Base-by-base conservation (phyloP, 2,113 vertebrate species). In the Cyrtonyx montezumae region DNA sequence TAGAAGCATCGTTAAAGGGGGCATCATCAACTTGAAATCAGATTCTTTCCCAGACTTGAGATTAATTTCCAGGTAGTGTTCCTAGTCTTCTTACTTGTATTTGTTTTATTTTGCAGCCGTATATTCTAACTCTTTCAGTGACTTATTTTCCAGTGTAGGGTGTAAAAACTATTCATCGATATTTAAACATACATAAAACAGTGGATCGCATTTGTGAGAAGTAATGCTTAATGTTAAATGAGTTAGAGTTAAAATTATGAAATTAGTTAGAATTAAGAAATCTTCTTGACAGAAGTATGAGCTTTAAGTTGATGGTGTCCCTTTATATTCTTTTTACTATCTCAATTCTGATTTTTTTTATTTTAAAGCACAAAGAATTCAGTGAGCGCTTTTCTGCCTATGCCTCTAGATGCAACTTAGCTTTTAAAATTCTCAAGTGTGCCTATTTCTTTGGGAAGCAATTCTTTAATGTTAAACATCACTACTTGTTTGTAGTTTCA, bases 271-370 rank as follows among this genome's bases (percentile, higher is more conserved):
- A 78, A 46, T 45, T 3, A 18, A 62, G 55, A 75, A 67, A 43
- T 45, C 48, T 21, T n/a, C 7, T 9, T 32, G n/a, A 48, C 30
- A 75, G 61, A 88, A 74, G 23, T 42, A 26, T 55, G 55, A 80
- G 74, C 68, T 94, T 88, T 76, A 83, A 92, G 95, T 94, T 96
- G 95, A 92, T 96, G 94, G 88, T 96, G 94, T 96, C 89, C 93
- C 85, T 95, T 96, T 96, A 86, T 90, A 84, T 81, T 93, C 84
- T 36, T 87, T 95, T 95, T 83, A 80, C 68, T 94, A 83, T 92
- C 13, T 26, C 46, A 79, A 14, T 65, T 94, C 49, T 68, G 34
- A 49, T 74, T 26, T 49, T 55, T 32, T n/a, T 65, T 65, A 81
- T 36, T 78, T 73, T 58, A 32, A 65, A 82, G 81, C 95, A 91